These are phyloP conservation scores for Drosophila hydei DNA, from an alignment of 1,140 invertebrate species.

Conservation along the genomic window DNA sequence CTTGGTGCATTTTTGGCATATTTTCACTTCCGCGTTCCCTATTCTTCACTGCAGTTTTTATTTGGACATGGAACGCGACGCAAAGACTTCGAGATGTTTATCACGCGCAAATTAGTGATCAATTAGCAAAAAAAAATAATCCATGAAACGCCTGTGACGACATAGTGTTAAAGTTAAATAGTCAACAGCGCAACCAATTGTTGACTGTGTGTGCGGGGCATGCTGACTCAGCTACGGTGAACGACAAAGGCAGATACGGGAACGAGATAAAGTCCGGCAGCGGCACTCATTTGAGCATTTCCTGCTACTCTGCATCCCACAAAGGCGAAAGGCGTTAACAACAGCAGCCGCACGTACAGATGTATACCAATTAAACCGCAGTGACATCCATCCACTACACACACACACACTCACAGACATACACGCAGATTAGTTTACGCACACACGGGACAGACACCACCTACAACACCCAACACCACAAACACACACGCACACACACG, in stretches of 20 bases:
- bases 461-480: conserved; percentile 43
- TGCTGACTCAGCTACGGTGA: conserved; percentile 40
- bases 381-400: conserved; percentile 29
- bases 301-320: neutral
- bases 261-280: conserved; percentile 28
- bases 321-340: neutral
- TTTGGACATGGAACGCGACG: conserved; percentile 58
- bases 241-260: conserved; percentile 36
- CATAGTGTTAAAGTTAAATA: conserved; percentile 33
- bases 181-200: conserved; percentile 50
- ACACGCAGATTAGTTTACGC: conserved; percentile 25
- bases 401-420: conserved; percentile 34
- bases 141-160: conserved; percentile 38
- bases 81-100: conserved; percentile 58
- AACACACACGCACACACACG: conserved; percentile 21
- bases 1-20: conserved; percentile 32
- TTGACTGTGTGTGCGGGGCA: conserved; percentile 45
- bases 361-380: conserved; percentile 49
- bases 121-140: conserved; percentile 35
- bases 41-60: conserved; percentile 60
- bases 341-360: conserved; percentile 36
- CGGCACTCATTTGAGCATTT: neutral
- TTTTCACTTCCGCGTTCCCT: conserved; percentile 58
- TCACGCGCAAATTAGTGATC: conserved; percentile 42
- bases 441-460: conserved; percentile 42